Conservation (phyloP, 2,113 vertebrate genomes). For the Melanotaenia duboulayi region DNA sequence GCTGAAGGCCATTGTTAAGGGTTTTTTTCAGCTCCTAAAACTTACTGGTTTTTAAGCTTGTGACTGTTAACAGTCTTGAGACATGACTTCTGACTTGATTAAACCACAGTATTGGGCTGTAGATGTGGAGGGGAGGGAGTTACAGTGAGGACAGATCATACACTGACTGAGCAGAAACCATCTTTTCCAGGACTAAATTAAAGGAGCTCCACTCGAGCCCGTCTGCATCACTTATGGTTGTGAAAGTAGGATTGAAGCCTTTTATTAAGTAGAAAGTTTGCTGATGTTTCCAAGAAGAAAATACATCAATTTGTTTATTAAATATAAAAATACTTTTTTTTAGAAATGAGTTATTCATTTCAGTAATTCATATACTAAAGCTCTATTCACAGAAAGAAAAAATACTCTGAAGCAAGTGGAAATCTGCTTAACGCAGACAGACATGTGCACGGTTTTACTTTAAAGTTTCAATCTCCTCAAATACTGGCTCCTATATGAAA, state of each 20-base stretch:
- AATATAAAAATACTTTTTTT: background rate
- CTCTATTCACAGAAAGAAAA: background rate
- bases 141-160: conserved; percentile 22
- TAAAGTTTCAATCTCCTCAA: no score
- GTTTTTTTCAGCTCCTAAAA: no score
- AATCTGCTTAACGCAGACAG: background rate
- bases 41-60: conserved; percentile 24
- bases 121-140: background rate
- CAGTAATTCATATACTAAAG: fast-evolving
- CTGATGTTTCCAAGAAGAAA: background rate
- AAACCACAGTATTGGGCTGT: background rate
- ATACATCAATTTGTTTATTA: background rate
- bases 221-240: background rate
- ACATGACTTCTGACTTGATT: conserved; percentile 30
- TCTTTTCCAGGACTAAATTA: background rate
- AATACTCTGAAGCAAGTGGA: background rate
- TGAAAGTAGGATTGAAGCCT: background rate
- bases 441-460: no score
- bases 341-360: background rate
- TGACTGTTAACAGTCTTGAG: background rate
- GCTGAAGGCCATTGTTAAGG: background rate
- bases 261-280: background rate
- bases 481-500: no score
- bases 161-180: conserved; percentile 5
- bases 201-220: background rate